Conservation (phyloP, 2,888 invertebrate genomes). For the Deilephila porcellus region DNA sequence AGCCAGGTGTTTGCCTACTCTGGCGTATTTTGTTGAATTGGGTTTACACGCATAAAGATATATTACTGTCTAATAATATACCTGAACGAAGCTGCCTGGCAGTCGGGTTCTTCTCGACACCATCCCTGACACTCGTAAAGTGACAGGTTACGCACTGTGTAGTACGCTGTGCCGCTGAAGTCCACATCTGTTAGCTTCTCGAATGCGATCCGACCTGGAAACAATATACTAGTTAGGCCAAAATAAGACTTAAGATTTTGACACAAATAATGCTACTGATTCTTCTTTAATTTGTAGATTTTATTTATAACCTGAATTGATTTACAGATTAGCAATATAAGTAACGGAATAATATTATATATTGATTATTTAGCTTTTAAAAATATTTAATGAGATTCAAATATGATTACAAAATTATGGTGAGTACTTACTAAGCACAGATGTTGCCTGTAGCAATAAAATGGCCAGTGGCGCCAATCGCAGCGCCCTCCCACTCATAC, state of each 20-base stretch:
- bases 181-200: constrained; percentile 97
- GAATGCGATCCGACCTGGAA: constrained; percentile 93
- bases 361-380: too few relatives aligned
- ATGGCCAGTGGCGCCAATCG: constrained; percentile 76
- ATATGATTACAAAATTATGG: background rate
- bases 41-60: background rate
- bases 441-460: constrained; percentile 70
- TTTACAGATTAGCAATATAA: too few relatives aligned
- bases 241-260: background rate
- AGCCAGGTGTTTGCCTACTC: too few relatives aligned
- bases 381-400: too few relatives aligned
- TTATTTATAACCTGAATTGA: too few relatives aligned
- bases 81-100: constrained; percentile 95
- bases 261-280: background rate
- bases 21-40: too few relatives aligned
- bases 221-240: constrained; percentile 30
- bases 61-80: constrained; percentile 45
- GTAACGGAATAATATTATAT: too few relatives aligned
- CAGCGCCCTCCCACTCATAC: constrained; percentile 75
- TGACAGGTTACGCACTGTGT: constrained; percentile 95
- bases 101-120: constrained; percentile 96
- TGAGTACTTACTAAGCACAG: constrained; percentile 70
- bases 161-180: constrained; percentile 95
- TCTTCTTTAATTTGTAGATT: too few relatives aligned
- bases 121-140: constrained; percentile 97